Conservation (phyloP, 2,113 vertebrate genomes). For the Hymenochirus boettgeri region DNA sequence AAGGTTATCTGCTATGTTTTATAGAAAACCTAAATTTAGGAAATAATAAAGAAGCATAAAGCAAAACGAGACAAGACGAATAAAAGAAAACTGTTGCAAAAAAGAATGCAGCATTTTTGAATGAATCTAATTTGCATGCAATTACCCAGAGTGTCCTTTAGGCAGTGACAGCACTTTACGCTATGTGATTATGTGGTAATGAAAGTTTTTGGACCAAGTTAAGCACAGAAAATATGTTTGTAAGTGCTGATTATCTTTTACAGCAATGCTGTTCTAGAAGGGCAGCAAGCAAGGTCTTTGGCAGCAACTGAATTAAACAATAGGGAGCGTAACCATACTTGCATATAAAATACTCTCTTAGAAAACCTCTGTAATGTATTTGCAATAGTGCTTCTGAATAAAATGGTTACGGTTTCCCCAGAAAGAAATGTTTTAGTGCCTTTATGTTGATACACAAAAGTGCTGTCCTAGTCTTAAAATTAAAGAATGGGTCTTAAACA, state of each 20-base stretch:
- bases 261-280: slow-evolving; percentile 13
- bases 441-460: slow-evolving; percentile 29
- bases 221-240: not conserved
- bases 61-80: too few species aligned
- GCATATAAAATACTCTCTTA: slow-evolving; percentile 25
- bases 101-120: too few species aligned
- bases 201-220: slow-evolving; percentile 5
- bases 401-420: slow-evolving; percentile 12
- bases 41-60: too few species aligned
- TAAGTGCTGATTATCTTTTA: slow-evolving; percentile 9
- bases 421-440: slow-evolving; percentile 29
- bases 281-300: slow-evolving; percentile 14
- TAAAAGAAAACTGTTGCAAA: too few species aligned
- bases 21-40: too few species aligned
- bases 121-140: not conserved
- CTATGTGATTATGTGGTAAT: slow-evolving; percentile 5
- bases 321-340: slow-evolving; percentile 21
- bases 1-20: too few species aligned
- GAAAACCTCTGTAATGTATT: slow-evolving; percentile 6
- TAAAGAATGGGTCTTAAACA: slow-evolving; percentile 54
- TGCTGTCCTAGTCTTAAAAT: slow-evolving; percentile 32
- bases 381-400: slow-evolving; percentile 8
- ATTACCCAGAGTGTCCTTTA: slow-evolving; percentile 3
- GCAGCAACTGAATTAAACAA: slow-evolving; percentile 17
- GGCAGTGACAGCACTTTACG: not conserved